Percentiles rank a stretch among this genome's conserved stretches.
phyloP scores from a whole-genome alignment of 2,888 invertebrate species.

The Crocallis elinguaria region DNA sequence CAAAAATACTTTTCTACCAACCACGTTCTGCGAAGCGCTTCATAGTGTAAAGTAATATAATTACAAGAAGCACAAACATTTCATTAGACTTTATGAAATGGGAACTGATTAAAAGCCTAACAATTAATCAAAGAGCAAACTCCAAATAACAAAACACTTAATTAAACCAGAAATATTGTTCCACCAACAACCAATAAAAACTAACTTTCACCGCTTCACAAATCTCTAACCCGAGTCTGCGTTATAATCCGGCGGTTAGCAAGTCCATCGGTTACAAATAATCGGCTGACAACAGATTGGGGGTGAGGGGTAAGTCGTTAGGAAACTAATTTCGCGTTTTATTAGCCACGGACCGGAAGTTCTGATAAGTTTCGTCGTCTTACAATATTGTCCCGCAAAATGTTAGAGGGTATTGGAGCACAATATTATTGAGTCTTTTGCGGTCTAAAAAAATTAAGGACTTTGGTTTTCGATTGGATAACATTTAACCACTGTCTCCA shows the following conservation, averaged over 20 bases:
- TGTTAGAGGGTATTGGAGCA: background rate
- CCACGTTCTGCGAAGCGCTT: too few relatives aligned
- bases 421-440: background rate
- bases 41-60: too few relatives aligned
- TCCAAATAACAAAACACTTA: background rate
- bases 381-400: background rate
- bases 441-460: background rate
- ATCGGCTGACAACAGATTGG: slow-evolving; percentile 22
- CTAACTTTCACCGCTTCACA: background rate
- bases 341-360: background rate
- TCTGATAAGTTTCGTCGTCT: slow-evolving; percentile 2
- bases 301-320: background rate
- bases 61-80: too few relatives aligned
- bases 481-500: background rate
- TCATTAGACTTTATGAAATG: too few relatives aligned
- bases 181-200: background rate
- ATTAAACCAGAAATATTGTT: background rate
- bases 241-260: slow-evolving; percentile 31
- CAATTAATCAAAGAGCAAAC: background rate
- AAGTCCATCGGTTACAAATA: slow-evolving; percentile 37
- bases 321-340: slow-evolving; percentile 9
- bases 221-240: background rate
- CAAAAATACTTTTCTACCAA: too few relatives aligned
- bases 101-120: too few relatives aligned
- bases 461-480: background rate